Evolutionary conservation across 2,113 vertebrate genomes (phyloP).

Genomic region (Mus musculus): DNA sequence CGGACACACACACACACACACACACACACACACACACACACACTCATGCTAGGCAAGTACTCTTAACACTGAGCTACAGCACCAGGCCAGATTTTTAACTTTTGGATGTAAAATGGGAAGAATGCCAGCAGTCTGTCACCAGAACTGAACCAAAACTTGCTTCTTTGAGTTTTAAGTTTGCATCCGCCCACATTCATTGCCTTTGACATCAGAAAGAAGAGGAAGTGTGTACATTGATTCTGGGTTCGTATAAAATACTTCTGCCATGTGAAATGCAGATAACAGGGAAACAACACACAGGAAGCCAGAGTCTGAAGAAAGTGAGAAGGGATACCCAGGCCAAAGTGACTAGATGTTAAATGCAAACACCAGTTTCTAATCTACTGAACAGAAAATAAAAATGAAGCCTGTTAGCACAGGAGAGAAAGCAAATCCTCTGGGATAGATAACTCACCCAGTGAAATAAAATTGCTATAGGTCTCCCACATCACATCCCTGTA

Average conservation of each 20-base stretch:
- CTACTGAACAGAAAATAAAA: not conserved
- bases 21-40: too few species aligned
- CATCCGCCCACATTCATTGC: not conserved
- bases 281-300: not conserved
- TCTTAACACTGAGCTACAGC: too few species aligned
- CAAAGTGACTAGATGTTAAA: not conserved
- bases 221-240: not conserved
- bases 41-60: not conserved
- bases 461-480: slow-evolving; percentile 77
- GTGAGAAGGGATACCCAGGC: not conserved
- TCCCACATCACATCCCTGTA: slow-evolving; percentile 82
- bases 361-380: not conserved
- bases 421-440: not conserved
- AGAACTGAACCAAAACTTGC: slow-evolving; percentile 28
- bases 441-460: slow-evolving; percentile 66
- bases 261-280: not conserved
- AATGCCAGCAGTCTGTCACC: not conserved
- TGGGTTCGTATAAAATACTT: not conserved
- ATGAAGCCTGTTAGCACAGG: not conserved
- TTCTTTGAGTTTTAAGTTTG: slow-evolving; percentile 1
- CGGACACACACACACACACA: too few species aligned
- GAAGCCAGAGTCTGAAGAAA: not conserved
- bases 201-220: not conserved
- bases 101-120: not conserved
- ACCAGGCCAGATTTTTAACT: not conserved